These are phyloP conservation scores for Drosophila kuntzei DNA, from an alignment of 2,888 invertebrate species.

Conservation along the genomic window DNA sequence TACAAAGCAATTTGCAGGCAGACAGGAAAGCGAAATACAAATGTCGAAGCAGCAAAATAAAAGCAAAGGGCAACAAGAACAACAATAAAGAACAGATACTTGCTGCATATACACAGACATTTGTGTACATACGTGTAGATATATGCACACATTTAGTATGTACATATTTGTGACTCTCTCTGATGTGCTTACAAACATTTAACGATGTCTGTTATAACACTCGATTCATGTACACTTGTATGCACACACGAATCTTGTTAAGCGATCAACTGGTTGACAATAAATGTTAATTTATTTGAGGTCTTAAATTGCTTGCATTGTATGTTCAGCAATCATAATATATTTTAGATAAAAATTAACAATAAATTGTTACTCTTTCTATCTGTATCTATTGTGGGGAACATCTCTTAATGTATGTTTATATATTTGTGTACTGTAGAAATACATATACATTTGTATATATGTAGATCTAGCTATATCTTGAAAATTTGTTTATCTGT, in stretches of 20 bases:
- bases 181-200: conserved; percentile 13
- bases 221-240: conserved; percentile 4
- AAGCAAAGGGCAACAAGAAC: conserved; percentile 31
- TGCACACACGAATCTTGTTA: conserved; percentile 2
- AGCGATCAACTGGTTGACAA: conserved; percentile 13
- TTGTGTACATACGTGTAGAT: not conserved
- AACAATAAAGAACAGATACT: conserved; percentile 30
- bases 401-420: not conserved
- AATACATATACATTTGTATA: not conserved
- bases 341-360: conserved; percentile 7
- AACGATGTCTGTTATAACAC: conserved; percentile 15
- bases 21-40: conserved; percentile 42
- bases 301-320: conserved; percentile 2
- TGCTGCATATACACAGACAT: conserved; percentile 8
- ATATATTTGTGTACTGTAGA: not conserved
- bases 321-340: conserved; percentile 3
- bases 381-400: conserved; percentile 10
- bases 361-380: conserved; percentile 10
- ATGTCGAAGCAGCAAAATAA: conserved; percentile 59
- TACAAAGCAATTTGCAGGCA: conserved; percentile 31
- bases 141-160: conserved; percentile 4
- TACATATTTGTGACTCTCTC: not conserved
- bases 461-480: conserved; percentile 29
- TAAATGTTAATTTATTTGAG: conserved; percentile 10
- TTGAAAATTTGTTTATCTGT: conserved; percentile 49